These are phyloP conservation scores for Antheraea pernyi DNA, from an alignment of 1,140 invertebrate species.

Conservation along the genomic window DNA sequence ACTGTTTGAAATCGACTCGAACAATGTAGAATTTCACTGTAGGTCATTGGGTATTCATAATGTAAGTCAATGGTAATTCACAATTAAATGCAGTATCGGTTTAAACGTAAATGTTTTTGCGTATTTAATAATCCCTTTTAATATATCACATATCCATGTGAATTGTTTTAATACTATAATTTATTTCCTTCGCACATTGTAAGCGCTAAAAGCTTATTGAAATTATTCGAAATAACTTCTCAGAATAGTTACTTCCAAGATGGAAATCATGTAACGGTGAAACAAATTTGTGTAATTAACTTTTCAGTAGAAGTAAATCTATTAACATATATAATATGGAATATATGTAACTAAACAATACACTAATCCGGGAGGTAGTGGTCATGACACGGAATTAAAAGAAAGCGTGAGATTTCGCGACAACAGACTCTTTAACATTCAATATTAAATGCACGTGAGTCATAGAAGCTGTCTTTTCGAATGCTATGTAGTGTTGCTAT, in stretches of 20 bases:
- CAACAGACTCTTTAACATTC: slow-evolving; percentile 18
- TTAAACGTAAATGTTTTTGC: too few relatives aligned
- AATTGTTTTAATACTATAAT: too few relatives aligned
- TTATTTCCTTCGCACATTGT: too few relatives aligned
- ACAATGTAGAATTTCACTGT: slow-evolving; percentile 14
- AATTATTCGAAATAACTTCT: too few relatives aligned
- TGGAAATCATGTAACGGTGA: too few relatives aligned
- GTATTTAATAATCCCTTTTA: too few relatives aligned
- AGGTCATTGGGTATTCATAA: too few relatives aligned
- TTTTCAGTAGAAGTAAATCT: neutral
- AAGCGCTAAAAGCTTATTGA: too few relatives aligned
- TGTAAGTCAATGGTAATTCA: too few relatives aligned
- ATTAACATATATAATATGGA: neutral
- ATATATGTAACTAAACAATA: slow-evolving; percentile 3
- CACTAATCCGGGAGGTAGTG: neutral
- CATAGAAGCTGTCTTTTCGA: slow-evolving; percentile 23
- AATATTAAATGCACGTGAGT: slow-evolving; percentile 21
- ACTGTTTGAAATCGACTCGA: slow-evolving; percentile 19
- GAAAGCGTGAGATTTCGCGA: slow-evolving; percentile 55
- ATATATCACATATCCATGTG: too few relatives aligned
- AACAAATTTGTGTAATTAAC: neutral
- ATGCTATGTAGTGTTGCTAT: slow-evolving; percentile 17
- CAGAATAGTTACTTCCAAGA: too few relatives aligned
- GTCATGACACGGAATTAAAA: slow-evolving; percentile 61
- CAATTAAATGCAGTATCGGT: too few relatives aligned